These are phyloP conservation scores for Turritopsis rubra DNA, from an alignment of 30 jellyfish, hydroid and myxozoan genomes.

Conservation along the genomic window DNA sequence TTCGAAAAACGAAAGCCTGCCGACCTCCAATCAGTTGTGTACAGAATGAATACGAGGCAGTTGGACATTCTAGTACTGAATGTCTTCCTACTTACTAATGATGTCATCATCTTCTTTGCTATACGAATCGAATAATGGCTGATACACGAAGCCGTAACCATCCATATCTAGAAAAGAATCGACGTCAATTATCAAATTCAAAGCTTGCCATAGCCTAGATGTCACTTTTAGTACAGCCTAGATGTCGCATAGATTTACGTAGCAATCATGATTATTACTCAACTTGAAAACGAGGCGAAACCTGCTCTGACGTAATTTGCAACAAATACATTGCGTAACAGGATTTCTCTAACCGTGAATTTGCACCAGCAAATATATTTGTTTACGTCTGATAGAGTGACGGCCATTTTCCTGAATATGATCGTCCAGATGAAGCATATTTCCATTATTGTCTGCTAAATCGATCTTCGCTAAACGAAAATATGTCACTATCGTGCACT, in stretches of 20 bases:
- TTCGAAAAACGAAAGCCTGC: no score
- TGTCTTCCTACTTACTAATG: not conserved
- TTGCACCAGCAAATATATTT: not conserved
- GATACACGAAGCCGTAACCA: not conserved
- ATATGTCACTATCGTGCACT: not conserved
- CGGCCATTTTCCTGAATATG: not conserved
- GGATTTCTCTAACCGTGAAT: not conserved
- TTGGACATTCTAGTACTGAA: no score
- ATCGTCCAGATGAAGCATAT: not conserved
- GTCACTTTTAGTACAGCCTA: no score
- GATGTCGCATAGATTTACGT: no score
- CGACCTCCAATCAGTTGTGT: no score
- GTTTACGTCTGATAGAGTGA: not conserved
- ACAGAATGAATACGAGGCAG: no score
- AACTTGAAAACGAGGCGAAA: no score
- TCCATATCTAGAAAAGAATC: not conserved
- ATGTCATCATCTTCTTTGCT: not conserved
- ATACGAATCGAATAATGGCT: not conserved
- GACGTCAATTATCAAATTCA: not conserved
- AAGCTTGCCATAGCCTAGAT: no score
- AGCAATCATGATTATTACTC: no score
- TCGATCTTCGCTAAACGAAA: not conserved
- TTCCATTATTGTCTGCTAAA: not conserved
- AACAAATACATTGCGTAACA: no score
- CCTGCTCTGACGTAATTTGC: no score